These are phyloP conservation scores for Nomada flava DNA, from an alignment of 2,888 invertebrate species.

Conservation along the genomic window DNA sequence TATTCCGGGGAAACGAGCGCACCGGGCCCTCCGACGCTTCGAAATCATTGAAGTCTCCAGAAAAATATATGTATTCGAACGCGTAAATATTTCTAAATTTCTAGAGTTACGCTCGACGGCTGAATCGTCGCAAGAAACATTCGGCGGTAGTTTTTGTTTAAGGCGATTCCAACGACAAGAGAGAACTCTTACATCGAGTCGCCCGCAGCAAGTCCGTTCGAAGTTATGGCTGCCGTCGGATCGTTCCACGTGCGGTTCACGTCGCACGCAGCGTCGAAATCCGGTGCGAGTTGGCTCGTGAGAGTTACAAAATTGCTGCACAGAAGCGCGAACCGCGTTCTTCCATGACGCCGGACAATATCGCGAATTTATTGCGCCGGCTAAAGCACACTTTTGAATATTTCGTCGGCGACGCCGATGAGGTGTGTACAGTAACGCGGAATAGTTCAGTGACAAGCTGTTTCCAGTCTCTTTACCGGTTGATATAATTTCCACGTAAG, in stretches of 20 bases:
- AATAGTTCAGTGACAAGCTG: slow-evolving; percentile 45
- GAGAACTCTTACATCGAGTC: slow-evolving; percentile 66
- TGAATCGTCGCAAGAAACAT: background rate
- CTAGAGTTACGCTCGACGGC: background rate
- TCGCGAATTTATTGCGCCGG: slow-evolving; percentile 33
- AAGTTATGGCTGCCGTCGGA: slow-evolving; percentile 78
- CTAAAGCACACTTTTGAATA: slow-evolving; percentile 41
- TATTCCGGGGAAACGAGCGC: background rate
- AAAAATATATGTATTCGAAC: background rate
- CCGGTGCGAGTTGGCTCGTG: background rate
- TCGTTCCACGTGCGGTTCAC: slow-evolving; percentile 51
- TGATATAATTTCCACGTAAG: slow-evolving; percentile 56
- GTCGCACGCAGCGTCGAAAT: background rate
- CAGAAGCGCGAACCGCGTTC: background rate
- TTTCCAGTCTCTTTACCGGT: slow-evolving; percentile 45
- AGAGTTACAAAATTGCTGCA: slow-evolving; percentile 8
- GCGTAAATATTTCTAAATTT: background rate
- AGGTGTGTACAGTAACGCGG: slow-evolving; percentile 20
- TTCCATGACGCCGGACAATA: slow-evolving; percentile 9
- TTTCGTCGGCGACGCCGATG: slow-evolving; percentile 21
- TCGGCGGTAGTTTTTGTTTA: background rate
- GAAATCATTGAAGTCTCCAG: background rate
- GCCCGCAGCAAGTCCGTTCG: slow-evolving; percentile 61
- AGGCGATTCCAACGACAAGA: background rate
- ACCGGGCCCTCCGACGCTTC: background rate